Evolutionary conservation across 92 coral and sea anemone genomes (phyloP), one percentile per base, ranked within the genome.

Genomic region (Hydrozoanthus gracilis): DNA sequence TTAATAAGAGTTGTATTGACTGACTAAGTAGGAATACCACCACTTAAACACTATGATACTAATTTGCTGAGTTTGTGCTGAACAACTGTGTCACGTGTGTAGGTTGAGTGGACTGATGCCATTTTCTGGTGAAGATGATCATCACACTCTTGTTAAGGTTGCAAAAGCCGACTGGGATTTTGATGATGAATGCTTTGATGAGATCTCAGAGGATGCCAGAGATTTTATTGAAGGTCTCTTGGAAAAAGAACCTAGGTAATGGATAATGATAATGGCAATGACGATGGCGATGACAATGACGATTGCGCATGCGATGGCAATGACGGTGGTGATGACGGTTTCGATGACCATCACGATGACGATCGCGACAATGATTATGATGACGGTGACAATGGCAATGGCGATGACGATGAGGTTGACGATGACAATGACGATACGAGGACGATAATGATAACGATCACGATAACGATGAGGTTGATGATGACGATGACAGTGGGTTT

Each of bases 91-190:
- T 27, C 39, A 27, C 39, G 73, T 65, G 17, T 86, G 46, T 82
- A 96, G 98, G 83, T 75, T 97, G 76, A 97, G 99, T 49, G 99
- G 99, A 8, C 73, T 97, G 80, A 97, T 97, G 99, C 99, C 99
- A 8, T 97, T 97, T 72, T 95, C 98, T 12, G 99, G 99, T 7
- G 99, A 97, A 15, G 95, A 93, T 55, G 99, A 97, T 65, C 90
- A 92, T 60, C 97, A 97, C 56, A 97, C 99, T 4, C 89, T 97
- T 2, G 89, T 91, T 12, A 97, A 97, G 76, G 98, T 97, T 1
- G 96, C 98, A 5, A 97, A 95, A 76, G 99, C 95, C 9, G 99
- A 97, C 78, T 97, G 98, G 98, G 99, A 97, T 58, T 97, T 95
- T 70, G 99, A 97, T 75, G 99, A 97, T 51, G 99, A 97, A n/a